Conservation (phyloP, 2,113 vertebrate species). For the Tyto alba region DNA sequence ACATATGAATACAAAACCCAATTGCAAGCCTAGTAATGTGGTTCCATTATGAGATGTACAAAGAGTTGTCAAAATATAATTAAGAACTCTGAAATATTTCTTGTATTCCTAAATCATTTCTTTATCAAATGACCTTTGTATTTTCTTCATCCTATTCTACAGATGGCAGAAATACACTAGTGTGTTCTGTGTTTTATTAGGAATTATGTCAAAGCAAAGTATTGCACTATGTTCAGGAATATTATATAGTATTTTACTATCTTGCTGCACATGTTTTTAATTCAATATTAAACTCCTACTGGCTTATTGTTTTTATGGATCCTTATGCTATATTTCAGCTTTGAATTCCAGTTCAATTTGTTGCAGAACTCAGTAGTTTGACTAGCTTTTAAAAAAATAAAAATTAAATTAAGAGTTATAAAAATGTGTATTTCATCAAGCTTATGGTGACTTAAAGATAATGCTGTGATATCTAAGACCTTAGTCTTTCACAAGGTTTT, state of each 20-base stretch:
- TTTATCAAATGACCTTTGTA: background rate
- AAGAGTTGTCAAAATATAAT: slow-evolving; percentile 42
- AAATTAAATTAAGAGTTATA: background rate
- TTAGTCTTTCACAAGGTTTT: background rate
- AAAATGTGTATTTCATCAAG: background rate
- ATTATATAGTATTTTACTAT: slow-evolving; percentile 47
- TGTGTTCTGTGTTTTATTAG: slow-evolving; percentile 22
- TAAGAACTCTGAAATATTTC: background rate
- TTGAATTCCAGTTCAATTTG: slow-evolving; percentile 41
- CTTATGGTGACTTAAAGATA: background rate
- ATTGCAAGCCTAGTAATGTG: background rate
- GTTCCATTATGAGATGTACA: slow-evolving; percentile 10
- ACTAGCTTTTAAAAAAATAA: background rate
- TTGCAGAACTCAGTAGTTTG: slow-evolving; percentile 30
- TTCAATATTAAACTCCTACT: slow-evolving; percentile 54
- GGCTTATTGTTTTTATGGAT: slow-evolving; percentile 65
- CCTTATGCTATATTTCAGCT: slow-evolving; percentile 54
- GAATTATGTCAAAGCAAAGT: slow-evolving; percentile 42
- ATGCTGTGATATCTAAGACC: background rate
- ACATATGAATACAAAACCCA: slow-evolving; percentile 15
- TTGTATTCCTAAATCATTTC: background rate
- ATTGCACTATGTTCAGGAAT: background rate
- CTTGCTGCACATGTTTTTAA: slow-evolving; percentile 61
- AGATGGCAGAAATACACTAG: slow-evolving; percentile 3
- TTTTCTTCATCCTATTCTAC: background rate